Evolutionary conservation across 2,888 invertebrate genomes (phyloP), one percentile per base, ranked within the genome.

Genomic region (Drosophila subsilvestris): DNA sequence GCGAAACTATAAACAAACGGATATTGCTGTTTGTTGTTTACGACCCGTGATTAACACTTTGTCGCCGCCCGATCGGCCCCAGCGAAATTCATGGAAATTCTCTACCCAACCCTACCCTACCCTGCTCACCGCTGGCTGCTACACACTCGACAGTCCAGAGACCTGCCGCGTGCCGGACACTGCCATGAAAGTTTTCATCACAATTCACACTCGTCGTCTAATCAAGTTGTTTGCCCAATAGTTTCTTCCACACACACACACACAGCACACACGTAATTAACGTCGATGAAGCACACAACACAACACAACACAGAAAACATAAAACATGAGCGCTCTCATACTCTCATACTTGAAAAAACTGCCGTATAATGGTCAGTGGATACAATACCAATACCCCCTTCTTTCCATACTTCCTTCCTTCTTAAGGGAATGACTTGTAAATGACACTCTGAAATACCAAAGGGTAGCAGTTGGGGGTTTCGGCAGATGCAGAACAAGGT

Each of bases 161-260:
- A 73, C 69, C 83, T 37, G 37, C 37, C 37, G 86, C 81, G 86
- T 86, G 86, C 86, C 80, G 72, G 66, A 60, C 67, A 58, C 66
- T 27, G 22, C 49, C 48, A 67, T 47, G 54, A 44, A 58, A 37
- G 37, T 53, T 75, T 59, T 60, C 56, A 55, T 62, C 63, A 29
- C 57, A 87, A 84, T 87, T 84, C 76, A 68, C 84, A 87, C 56
- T 17, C 61, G 72, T 63, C 60, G 67, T 67, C 84, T 84, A 84
- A 84, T 82, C 81, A 78, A 85, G 74, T 84, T 85, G 87, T 84
- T 84, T 84, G 87, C 65, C 72, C 82, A 81, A 86, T 81, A 73
- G 78, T 84, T 87, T 79, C 68, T 70, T 68, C 54, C 80, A 78
- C 78, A 78, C 81, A 51, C 32, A 43, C 27, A 20, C 42, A 44